Evolutionary conservation across 2,888 invertebrate genomes (phyloP), one percentile per base, ranked within the genome.

Genomic region (Ommatoiulus sabulosus): DNA sequence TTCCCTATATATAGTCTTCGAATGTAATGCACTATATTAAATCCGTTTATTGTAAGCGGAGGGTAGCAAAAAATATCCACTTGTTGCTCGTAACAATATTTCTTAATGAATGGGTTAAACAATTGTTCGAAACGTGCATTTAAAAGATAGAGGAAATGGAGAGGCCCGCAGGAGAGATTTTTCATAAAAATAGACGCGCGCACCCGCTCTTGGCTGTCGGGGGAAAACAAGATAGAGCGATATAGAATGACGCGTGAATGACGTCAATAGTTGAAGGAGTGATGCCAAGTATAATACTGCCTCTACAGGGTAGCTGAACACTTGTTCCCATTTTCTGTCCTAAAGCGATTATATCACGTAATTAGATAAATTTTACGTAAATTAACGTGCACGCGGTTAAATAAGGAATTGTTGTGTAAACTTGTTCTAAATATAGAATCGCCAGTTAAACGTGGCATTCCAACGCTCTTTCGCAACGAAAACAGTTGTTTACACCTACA

Each of bases 271-370:
- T 35, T 8, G 3, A 17, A 5, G 44, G 44, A 35, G 44, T 17
- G 43, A 84, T 44, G 44, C 44, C 85, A 84, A 84, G 1, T 24
- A 35, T 0, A 6, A 35, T 35, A 63, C 57, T n/a, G n/a, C n/a
- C 57, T 63, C n/a, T 63, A 63, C 63, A 63, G n/a, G 63, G 63
- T 63, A 63, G 63, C 63, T 63, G 17, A n/a, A 63, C 63, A n/a
- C n/a, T 63, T n/a, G 63, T 63, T n/a, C 63, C 63, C 63, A 63
- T n/a, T n/a, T 17, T n/a, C 63, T 63, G 63, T 63, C 63, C 63
- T 63, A n/a, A 35, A 35, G n/a, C n/a, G 63, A 63, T 63, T 63
- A 63, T 63, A 63, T 63, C 63, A 63, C n/a, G n/a, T 63, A 63
- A 63, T 63, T 63, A 63, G 2, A 17, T n/a, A n/a, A 63, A 63